Percentiles rank a stretch among this genome's conserved stretches.
Conservation (phyloP, 2,888 invertebrate genomes). For the Rhagophthalmus giganteus region DNA sequence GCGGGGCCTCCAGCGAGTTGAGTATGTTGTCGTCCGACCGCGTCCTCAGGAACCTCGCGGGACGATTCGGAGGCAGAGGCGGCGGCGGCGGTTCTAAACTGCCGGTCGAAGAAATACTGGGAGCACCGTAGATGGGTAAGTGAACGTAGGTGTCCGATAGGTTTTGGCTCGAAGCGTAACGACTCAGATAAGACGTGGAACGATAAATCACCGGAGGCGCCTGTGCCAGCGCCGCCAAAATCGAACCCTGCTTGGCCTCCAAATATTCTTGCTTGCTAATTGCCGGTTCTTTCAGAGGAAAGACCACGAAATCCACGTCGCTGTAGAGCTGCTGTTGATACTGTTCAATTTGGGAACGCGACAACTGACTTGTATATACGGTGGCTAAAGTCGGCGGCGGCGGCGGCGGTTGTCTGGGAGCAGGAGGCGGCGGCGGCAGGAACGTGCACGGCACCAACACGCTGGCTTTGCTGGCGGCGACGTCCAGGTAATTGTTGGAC, state of each 20-base stretch:
- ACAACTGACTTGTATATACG: conserved; percentile 69
- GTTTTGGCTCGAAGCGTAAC: conserved; percentile 81
- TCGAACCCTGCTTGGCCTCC: conserved; percentile 82
- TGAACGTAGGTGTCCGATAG: conserved; percentile 75
- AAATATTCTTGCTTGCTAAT: conserved; percentile 89
- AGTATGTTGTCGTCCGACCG: conserved; percentile 82
- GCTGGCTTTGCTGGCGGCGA: conserved; percentile 60
- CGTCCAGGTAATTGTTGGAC: conserved; percentile 66
- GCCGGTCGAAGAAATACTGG: conserved; percentile 67
- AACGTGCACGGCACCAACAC: conserved; percentile 58
- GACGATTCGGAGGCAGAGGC: conserved; percentile 64
- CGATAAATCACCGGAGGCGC: conserved; percentile 78
- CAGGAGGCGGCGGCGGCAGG: conserved; percentile 70
- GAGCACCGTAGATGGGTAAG: conserved; percentile 69
- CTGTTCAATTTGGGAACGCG: conserved; percentile 78
- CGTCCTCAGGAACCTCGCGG: conserved; percentile 67
- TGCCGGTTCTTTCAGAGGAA: conserved; percentile 86
- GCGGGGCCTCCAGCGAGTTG: conserved; percentile 65
- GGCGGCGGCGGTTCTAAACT: conserved; percentile 66
- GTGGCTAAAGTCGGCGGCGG: conserved; percentile 71
- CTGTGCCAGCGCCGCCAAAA: conserved; percentile 65
- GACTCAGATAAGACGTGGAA: conserved; percentile 79
- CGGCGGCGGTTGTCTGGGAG: conserved; percentile 64
- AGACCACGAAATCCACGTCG: conserved; percentile 90
- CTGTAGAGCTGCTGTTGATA: conserved; percentile 89